Conservation (phyloP, 2,113 vertebrate genomes). For the Theristicus caerulescens region DNA sequence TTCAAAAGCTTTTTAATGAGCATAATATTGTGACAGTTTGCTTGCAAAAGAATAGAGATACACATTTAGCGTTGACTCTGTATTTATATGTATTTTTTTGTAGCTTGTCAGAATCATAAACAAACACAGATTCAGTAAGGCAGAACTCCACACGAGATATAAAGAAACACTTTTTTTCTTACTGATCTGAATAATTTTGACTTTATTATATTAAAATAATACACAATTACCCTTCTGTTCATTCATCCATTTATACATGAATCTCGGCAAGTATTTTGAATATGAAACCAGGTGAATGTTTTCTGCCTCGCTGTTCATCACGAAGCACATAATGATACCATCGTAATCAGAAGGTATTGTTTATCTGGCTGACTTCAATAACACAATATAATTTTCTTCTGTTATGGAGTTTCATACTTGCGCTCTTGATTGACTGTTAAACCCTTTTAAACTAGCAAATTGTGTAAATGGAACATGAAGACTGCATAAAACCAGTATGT, state of each 20-base stretch:
- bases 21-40: conserved; percentile 54
- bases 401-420: background rate
- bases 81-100: conserved; percentile 2
- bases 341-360: conserved; percentile 27
- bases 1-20: conserved; percentile 42
- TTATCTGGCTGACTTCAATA: conserved; percentile 24
- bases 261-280: background rate
- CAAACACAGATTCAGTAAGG: conserved; percentile 4
- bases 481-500: background rate
- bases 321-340: conserved; percentile 16
- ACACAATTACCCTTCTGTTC: conserved; percentile 39
- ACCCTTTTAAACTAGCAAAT: conserved; percentile 16
- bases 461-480: conserved; percentile 8
- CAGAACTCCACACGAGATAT: background rate
- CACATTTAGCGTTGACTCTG: background rate
- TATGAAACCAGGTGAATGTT: conserved; percentile 37
- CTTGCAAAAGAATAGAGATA: conserved; percentile 28
- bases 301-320: background rate
- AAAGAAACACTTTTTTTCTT: background rate
- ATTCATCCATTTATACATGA: conserved; percentile 52
- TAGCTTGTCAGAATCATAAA: conserved; percentile 49
- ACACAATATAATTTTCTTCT: conserved; percentile 6
- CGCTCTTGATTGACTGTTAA: conserved; percentile 31
- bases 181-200: conserved; percentile 39
- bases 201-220: conserved; percentile 40